Evolutionary conservation across 2,888 invertebrate species (phyloP), one percentile per base, ranked within the genome.

Genomic region (Serrognathus titanus): DNA sequence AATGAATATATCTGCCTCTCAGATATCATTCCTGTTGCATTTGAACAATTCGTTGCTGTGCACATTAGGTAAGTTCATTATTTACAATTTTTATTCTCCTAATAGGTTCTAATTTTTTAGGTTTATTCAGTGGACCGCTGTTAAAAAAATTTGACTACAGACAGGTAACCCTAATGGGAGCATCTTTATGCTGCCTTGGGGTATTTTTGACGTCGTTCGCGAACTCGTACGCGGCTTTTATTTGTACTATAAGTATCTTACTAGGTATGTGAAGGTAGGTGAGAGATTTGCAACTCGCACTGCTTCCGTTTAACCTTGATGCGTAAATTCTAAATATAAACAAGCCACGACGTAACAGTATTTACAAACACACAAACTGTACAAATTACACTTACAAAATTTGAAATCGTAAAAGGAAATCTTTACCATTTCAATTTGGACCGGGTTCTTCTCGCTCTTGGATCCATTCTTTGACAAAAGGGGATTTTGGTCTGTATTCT

Each of bases 81-180:
- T 31, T 31, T 31, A 40, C 8, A n/a, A n/a, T 31, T 5, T 31
- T 31, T 31, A 31, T 31, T 31, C 4, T n/a, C 11, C n/a, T 10
- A 43, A 43, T 16, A 10, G 10, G 39, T n/a, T 40, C 43, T 12
- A 41, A 50, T 13, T 31, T 73, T 72, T 62, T 53, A 76, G 76
- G 74, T 55, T 71, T 81, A 51, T 68, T 80, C 47, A 71, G 76
- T 49, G 80, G 79, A 39, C 80, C 79, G 1, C 63, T 80, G 37
- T 61, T 81, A 55, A 79, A 76, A 63, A 75, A 68, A 61, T 79
- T 72, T 60, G 70, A 75, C 36, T 80, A 75, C 61, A 69, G 76
- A 60, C 70, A 69, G 57, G 74, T 78, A n/a, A 76, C 78, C 5
- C 65, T 77, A 13, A 58, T 72, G 48, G 80, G 80, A 35, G 73